A percentile compares a stretch with the other conserved stretches of the same genome.
phyloP scores from a whole-genome alignment of 1,140 invertebrate genomes.

The Phenacoccus solenopsis region DNA sequence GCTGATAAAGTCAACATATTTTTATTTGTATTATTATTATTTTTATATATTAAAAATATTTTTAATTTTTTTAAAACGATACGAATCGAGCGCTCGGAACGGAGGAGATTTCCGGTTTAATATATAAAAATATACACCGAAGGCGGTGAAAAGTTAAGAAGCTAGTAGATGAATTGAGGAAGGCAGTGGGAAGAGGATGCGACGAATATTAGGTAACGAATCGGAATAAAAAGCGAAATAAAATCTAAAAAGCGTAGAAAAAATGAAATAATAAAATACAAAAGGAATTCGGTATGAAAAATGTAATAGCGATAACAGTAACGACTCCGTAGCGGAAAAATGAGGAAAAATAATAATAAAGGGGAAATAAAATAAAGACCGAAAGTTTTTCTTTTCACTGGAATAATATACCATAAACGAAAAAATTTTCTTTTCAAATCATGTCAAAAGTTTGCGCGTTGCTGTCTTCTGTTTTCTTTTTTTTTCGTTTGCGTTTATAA shows the following conservation, averaged over 20 bases:
- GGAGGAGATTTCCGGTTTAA: no score
- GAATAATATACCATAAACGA: slow-evolving; percentile 3
- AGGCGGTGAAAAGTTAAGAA: no score
- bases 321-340: neutral
- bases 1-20: no score
- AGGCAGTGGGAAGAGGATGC: no score
- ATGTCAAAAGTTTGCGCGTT: neutral
- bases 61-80: no score
- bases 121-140: no score
- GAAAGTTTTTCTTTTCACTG: slow-evolving; percentile 2
- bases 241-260: neutral
- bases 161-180: no score
- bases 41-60: no score
- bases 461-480: neutral
- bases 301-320: slow-evolving; percentile 2
- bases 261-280: neutral
- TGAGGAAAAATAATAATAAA: slow-evolving; percentile 3
- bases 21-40: no score
- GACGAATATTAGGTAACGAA: slow-evolving; percentile 1
- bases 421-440: slow-evolving; percentile 3
- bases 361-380: slow-evolving; percentile 1
- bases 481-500: neutral
- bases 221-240: neutral
- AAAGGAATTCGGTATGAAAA: neutral
- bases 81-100: no score